phyloP scores from a whole-genome alignment of 2,113 vertebrate genomes.

The Meleagris gallopavo region DNA sequence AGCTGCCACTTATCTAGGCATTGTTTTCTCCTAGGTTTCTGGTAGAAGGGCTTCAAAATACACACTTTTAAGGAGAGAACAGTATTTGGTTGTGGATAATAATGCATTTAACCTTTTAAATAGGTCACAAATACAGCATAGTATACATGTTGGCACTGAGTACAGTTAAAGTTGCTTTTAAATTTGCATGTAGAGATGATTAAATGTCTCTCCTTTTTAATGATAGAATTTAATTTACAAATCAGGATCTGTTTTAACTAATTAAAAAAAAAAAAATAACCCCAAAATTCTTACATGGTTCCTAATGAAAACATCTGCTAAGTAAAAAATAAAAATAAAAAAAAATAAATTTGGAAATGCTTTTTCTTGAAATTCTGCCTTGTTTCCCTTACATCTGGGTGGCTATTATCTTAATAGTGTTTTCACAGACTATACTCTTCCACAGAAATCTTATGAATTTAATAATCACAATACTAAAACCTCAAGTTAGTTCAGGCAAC shows the following conservation, averaged over 20 bases:
- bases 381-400: background rate
- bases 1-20: background rate
- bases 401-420: background rate
- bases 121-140: accelerated
- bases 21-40: background rate
- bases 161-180: background rate
- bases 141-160: accelerated
- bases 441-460: background rate
- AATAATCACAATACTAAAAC: background rate
- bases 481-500: background rate
- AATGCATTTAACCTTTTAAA: background rate
- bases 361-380: background rate
- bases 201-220: background rate
- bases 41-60: background rate
- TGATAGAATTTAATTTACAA: background rate
- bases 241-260: background rate
- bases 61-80: background rate
- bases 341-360: background rate
- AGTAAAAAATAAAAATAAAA: background rate
- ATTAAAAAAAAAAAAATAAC: background rate
- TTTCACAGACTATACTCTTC: background rate
- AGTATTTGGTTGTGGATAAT: background rate
- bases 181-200: background rate
- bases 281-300: background rate
- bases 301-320: background rate